phyloP scores from a whole-genome alignment of 2,888 invertebrate genomes.

The Cosmia pyralina region DNA sequence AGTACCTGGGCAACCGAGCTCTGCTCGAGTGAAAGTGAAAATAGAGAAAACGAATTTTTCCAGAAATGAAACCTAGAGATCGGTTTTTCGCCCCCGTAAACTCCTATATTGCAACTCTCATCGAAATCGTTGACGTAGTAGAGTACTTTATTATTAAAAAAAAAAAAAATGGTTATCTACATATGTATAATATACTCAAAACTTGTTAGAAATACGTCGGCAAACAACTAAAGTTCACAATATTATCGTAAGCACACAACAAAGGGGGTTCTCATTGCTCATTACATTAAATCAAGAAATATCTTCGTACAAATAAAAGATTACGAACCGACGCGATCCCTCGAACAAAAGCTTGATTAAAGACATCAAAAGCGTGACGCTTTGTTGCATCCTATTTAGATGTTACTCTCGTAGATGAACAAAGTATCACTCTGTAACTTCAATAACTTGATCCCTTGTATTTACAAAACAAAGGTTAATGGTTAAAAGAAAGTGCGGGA shows the following conservation, averaged over 20 bases:
- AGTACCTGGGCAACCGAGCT: too few species aligned
- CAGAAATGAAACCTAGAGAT: too few species aligned
- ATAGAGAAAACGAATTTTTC: too few species aligned
- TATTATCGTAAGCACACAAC: slow-evolving; percentile 48
- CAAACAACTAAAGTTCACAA: slow-evolving; percentile 36
- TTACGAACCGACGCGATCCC: slow-evolving; percentile 49
- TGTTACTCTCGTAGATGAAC: slow-evolving; percentile 51
- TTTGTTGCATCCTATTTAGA: slow-evolving; percentile 65
- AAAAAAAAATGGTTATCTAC: too few species aligned
- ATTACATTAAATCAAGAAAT: slow-evolving; percentile 56
- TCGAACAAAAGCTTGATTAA: slow-evolving; percentile 66
- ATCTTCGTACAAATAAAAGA: slow-evolving; percentile 60
- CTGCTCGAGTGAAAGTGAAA: too few species aligned
- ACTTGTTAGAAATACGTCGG: slow-evolving; percentile 22
- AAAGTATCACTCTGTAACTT: slow-evolving; percentile 51
- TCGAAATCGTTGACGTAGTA: too few species aligned
- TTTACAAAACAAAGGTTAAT: slow-evolving; percentile 53
- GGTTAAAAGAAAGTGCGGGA: slow-evolving; percentile 34
- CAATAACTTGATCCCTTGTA: slow-evolving; percentile 51
- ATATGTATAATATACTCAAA: not conserved
- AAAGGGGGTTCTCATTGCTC: slow-evolving; percentile 44
- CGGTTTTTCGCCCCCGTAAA: too few species aligned
- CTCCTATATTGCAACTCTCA: too few species aligned
- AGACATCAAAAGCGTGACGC: slow-evolving; percentile 63
- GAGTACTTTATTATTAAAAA: too few species aligned